phyloP scores from a whole-genome alignment of 2,113 vertebrate genomes.

The Neopipo cinnamomea region DNA sequence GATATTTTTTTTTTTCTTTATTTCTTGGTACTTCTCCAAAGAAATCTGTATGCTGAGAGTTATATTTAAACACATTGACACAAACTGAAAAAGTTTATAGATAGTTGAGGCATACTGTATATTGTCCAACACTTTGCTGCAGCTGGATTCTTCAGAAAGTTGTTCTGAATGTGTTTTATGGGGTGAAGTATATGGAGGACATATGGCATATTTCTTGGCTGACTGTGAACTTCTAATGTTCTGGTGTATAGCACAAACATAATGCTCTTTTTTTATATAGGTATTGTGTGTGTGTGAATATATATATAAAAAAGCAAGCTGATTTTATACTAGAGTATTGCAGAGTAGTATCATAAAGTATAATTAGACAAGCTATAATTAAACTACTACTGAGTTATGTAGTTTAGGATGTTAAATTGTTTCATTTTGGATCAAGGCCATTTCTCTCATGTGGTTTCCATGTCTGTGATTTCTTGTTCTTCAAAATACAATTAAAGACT shows the following conservation, averaged over 20 bases:
- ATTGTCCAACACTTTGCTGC: background rate
- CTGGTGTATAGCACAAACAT: background rate
- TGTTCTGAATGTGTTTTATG: background rate
- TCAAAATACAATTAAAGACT: background rate
- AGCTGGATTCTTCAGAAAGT: background rate
- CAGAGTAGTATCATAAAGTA: background rate
- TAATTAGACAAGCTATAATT: constrained; percentile 48
- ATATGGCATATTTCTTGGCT: background rate
- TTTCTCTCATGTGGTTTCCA: constrained; percentile 51
- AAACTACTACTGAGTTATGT: constrained; percentile 11
- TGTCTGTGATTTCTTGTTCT: constrained; percentile 10
- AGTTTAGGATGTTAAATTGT: constrained; percentile 3
- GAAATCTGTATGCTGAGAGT: background rate
- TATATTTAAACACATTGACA: background rate
- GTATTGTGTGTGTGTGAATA: background rate
- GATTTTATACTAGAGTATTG: background rate
- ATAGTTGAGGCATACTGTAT: background rate
- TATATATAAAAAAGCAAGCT: background rate
- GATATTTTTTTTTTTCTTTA: background rate
- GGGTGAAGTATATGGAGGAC: background rate
- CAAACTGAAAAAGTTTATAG: background rate
- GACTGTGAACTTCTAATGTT: background rate
- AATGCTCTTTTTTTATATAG: background rate
- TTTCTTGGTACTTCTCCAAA: background rate
- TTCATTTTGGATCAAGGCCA: constrained; percentile 44